phyloP scores from a whole-genome alignment of 2,797 vertebrate genomes.

The Urocyon cinereoargenteus region DNA sequence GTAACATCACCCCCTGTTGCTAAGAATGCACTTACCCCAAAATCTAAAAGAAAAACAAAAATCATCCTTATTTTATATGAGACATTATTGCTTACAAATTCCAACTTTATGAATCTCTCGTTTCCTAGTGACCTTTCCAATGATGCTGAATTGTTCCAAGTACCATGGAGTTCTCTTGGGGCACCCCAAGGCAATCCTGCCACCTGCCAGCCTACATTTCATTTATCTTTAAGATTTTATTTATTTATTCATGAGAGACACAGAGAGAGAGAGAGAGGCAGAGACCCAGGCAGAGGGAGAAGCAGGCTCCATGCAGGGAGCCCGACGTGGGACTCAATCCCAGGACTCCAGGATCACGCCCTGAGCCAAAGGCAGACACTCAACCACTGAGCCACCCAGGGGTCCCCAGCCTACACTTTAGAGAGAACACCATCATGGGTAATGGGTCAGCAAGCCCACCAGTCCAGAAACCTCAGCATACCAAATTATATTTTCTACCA shows the following conservation, averaged over 20 bases:
- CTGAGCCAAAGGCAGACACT: too few species aligned
- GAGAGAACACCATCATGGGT: background rate
- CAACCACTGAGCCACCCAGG: too few species aligned
- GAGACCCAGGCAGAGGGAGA: too few species aligned
- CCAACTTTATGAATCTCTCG: background rate
- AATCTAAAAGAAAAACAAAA: slow-evolving; percentile 90
- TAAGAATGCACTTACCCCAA: slow-evolving; percentile 98
- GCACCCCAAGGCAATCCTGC: accelerated
- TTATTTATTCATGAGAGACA: too few species aligned
- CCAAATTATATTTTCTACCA: background rate
- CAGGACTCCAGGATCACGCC: too few species aligned
- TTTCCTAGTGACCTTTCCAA: background rate
- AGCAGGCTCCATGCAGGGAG: too few species aligned
- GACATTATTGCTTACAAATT: background rate
- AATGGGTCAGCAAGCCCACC: background rate
- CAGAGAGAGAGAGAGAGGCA: too few species aligned
- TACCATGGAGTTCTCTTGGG: background rate
- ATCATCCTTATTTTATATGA: slow-evolving; percentile 44
- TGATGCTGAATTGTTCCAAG: background rate
- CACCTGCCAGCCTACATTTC: background rate
- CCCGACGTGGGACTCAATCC: too few species aligned
- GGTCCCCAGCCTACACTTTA: background rate
- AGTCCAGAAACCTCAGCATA: background rate
- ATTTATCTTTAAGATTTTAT: too few species aligned
- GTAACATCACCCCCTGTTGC: slow-evolving; percentile 98